phyloP scores from a whole-genome alignment of 1,140 invertebrate genomes.

The Leptoteleia sp. region DNA sequence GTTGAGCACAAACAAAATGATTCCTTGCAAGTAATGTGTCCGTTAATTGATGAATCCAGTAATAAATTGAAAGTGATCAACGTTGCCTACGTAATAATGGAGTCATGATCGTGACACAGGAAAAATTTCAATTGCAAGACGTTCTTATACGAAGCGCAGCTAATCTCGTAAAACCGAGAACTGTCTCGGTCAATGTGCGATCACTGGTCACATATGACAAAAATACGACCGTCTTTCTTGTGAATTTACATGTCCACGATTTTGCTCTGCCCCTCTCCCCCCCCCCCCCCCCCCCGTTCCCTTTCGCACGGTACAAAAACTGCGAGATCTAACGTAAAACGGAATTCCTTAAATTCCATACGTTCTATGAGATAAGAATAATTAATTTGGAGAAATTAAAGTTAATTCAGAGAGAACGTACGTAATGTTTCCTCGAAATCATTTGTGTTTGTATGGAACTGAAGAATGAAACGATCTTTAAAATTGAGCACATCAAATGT shows the following conservation, averaged over 20 bases:
- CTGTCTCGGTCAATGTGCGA: conserved; percentile 10
- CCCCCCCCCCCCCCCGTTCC: too few species aligned
- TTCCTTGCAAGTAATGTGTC: conserved; percentile 15
- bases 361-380: too few species aligned
- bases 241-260: neutral
- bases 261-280: neutral
- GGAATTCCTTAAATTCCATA: too few species aligned
- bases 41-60: conserved; percentile 48
- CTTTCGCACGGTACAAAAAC: too few species aligned
- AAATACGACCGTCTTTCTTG: conserved; percentile 27
- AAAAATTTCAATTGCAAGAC: conserved; percentile 62
- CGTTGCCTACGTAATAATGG: conserved; percentile 46
- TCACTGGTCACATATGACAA: conserved; percentile 26
- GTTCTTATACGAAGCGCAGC: conserved; percentile 62
- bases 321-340: too few species aligned
- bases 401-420: too few species aligned
- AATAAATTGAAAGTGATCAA: conserved; percentile 57
- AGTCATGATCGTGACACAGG: conserved; percentile 61
- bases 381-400: too few species aligned
- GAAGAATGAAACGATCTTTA: too few species aligned
- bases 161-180: conserved; percentile 57
- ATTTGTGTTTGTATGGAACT: too few species aligned
- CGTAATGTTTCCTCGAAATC: too few species aligned
- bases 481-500: too few species aligned
- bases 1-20: conserved; percentile 21